phyloP scores from a whole-genome alignment of 2,888 invertebrate genomes.

The Steinernema scapterisci region DNA sequence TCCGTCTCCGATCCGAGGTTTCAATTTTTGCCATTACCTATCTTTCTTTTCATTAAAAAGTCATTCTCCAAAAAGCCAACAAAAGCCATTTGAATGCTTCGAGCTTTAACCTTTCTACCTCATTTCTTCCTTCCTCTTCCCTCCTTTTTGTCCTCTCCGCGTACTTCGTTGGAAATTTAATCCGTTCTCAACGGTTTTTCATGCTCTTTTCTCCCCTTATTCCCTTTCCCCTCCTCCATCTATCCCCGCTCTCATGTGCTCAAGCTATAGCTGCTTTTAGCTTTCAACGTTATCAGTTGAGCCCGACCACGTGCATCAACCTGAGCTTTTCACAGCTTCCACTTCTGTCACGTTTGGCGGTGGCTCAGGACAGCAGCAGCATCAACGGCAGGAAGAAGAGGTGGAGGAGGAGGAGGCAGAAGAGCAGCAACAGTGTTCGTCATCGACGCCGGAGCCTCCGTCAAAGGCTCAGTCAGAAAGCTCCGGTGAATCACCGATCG shows the following conservation, averaged over 20 bases:
- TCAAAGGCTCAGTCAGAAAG: not conserved
- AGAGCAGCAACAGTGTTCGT: not conserved
- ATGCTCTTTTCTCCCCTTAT: too few species aligned
- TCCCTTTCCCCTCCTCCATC: not conserved
- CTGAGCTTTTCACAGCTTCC: conserved; percentile 6
- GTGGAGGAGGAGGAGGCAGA: too few species aligned
- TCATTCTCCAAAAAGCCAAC: not conserved
- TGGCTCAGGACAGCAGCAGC: too few species aligned
- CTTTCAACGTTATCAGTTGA: conserved; percentile 14
- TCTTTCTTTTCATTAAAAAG: not conserved
- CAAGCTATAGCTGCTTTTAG: conserved; percentile 21
- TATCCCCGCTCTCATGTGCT: not conserved
- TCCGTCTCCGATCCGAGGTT: conserved; percentile 35
- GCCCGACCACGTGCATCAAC: not conserved
- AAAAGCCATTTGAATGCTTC: not conserved
- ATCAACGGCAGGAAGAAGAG: too few species aligned
- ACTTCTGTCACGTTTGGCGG: conserved; percentile 6
- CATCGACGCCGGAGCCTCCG: not conserved
- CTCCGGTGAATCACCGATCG: conserved; percentile 20
- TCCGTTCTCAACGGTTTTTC: not conserved
- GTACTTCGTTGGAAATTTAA: not conserved
- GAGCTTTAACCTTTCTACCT: conserved; percentile 4
- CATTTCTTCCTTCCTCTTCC: not conserved
- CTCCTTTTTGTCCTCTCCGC: not conserved
- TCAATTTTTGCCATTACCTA: not conserved